These are phyloP conservation scores for rabbit (Oryctolagus cuniculus) DNA, from an alignment of 2,113 vertebrate genomes.

Conservation along the genomic window mOryCun1.1 NC_091449.1:57369001-57369500, in stretches of 20 bases:
- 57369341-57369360: background rate
- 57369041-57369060: background rate
- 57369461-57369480: background rate
- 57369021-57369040: background rate
- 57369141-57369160: background rate
- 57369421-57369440: background rate
- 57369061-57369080: slow-evolving; percentile 29
- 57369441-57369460: background rate
- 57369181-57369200: background rate
- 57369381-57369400: background rate
- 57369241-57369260: background rate
- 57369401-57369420: background rate
- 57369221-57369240: background rate
- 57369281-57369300: background rate
- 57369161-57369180: background rate
- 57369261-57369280: slow-evolving; percentile 28
- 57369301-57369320: background rate
- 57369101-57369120: slow-evolving; percentile 6
- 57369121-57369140: background rate
- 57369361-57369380: slow-evolving; percentile 6
- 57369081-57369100: background rate
- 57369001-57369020: background rate
- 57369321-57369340: background rate
- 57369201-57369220: background rate
- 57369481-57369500: background rate